Conservation (phyloP, 2,888 invertebrate species). For the Nowickia ferox region DNA sequence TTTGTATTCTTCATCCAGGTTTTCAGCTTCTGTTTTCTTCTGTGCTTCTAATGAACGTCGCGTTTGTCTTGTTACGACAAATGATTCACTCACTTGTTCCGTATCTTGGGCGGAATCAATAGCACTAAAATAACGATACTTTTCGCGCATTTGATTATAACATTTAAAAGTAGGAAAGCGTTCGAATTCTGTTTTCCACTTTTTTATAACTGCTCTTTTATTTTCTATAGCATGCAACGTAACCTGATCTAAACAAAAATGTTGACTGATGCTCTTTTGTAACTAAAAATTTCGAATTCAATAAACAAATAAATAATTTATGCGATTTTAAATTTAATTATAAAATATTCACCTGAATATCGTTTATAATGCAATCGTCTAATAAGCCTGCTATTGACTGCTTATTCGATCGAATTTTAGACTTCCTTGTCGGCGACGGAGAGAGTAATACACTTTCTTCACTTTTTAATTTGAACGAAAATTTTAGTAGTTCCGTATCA, state of each 20-base stretch:
- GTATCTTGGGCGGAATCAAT: conserved; percentile 82
- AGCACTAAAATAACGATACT: conserved; percentile 83
- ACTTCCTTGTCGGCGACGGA: conserved; percentile 44
- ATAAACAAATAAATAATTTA: not conserved
- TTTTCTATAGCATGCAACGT: conserved; percentile 76
- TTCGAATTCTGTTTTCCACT: conserved; percentile 85
- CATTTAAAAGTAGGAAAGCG: conserved; percentile 88
- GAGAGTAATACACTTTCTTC: conserved; percentile 20
- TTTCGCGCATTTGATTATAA: conserved; percentile 86
- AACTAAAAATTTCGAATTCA: conserved; percentile 23
- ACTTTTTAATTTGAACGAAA: conserved; percentile 53
- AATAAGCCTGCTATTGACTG: not conserved
- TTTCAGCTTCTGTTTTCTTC: conserved; percentile 56
- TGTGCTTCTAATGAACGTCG: conserved; percentile 74
- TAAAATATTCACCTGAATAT: conserved; percentile 51
- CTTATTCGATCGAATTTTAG: conserved; percentile 23
- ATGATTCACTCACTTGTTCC: conserved; percentile 81
- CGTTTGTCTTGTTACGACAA: conserved; percentile 80
- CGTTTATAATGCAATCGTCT: conserved; percentile 37
- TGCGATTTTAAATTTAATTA: not conserved
- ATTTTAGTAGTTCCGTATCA: conserved; percentile 41
- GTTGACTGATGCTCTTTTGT: not conserved
- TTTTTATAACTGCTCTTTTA: conserved; percentile 83
- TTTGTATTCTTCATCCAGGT: conserved; percentile 76
- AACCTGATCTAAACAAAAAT: conserved; percentile 29